Evolutionary conservation across 1,140 invertebrate genomes (phyloP), one percentile per base, ranked within the genome.

Genomic region (Ceratina australensis): DNA sequence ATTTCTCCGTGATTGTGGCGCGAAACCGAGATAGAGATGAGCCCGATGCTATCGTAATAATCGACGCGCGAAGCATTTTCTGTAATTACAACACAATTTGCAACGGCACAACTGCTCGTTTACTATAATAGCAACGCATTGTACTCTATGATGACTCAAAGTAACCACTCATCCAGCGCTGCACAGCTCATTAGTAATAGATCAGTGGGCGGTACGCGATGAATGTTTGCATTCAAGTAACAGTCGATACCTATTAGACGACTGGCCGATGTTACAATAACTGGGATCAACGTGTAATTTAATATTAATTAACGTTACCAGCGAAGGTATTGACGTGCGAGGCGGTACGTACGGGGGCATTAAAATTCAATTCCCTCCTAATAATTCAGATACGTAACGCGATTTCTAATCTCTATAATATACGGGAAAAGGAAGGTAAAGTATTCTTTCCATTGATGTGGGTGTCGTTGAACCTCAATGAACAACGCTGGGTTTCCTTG

Each of bases 231-330:
- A 72, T 72, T 72, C 50, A 64, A 72, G 76, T 33, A 78, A 78
- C 69, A 78, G 76, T 65, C 76, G 76, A 78, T 78, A 78, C 12
- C 69, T n/a, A 65, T 78, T 72, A 72, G 59, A 78, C 26, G 50
- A 72, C 68, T 65, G 69, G 33, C 22, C 60, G 56, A 63, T 50
- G 49, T 64, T 57, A 57, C 68, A 78, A 64, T 78, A 71, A 77
- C 57, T 22, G 52, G 69, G 20, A 57, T 18, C 68, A 65, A 26
- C 76, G 69, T 72, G 68, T 65, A 72, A 72, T 65, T 64, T 57
- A 72, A 28, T 42, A 26, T 68, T 72, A 78, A 63, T 72, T 72
- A 78, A 63, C 60, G 76, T 65, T 72, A 64, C 13, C 20, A 8
- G 60, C 18, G 56, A 72, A n/a, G 15, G 52, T 28, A 77, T 71